Conservation (phyloP, 2,797 vertebrate genomes). For the Phataginus tetradactyla region DNA sequence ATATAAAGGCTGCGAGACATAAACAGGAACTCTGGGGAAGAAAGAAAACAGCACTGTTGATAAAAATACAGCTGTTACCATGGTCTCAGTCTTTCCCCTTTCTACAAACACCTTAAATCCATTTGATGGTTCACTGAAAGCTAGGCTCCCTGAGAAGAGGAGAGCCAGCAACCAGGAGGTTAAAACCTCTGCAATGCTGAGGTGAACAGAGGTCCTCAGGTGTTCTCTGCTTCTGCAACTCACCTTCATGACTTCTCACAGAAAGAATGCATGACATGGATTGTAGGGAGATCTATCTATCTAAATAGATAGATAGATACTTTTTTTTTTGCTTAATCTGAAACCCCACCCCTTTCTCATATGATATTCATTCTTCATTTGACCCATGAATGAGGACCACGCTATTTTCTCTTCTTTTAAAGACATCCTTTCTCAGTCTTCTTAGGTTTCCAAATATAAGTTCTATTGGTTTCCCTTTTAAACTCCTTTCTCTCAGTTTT, state of each 20-base stretch:
- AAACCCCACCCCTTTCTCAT: neutral
- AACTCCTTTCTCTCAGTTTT: neutral
- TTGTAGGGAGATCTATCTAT: too few species aligned
- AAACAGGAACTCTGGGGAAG: slow-evolving; percentile 71
- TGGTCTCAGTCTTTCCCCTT: slow-evolving; percentile 30
- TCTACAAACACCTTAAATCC: neutral
- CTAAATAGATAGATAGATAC: too few species aligned
- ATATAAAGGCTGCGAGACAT: slow-evolving; percentile 64
- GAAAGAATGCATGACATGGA: neutral
- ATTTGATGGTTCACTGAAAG: neutral
- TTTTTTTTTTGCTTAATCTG: neutral
- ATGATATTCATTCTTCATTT: neutral
- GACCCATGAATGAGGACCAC: neutral
- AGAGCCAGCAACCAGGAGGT: neutral
- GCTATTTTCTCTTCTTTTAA: neutral
- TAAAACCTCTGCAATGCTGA: neutral
- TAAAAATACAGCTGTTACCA: slow-evolving; percentile 71
- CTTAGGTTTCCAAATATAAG: neutral
- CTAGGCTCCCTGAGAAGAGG: neutral
- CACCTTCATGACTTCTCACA: neutral
- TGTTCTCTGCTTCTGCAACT: neutral
- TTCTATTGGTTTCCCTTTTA: neutral
- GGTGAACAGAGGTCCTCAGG: neutral
- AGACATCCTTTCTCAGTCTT: neutral
- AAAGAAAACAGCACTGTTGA: slow-evolving; percentile 72